Base-by-base conservation (phyloP, 2,113 vertebrate genomes). In the Taurulus bubalis region DNA sequence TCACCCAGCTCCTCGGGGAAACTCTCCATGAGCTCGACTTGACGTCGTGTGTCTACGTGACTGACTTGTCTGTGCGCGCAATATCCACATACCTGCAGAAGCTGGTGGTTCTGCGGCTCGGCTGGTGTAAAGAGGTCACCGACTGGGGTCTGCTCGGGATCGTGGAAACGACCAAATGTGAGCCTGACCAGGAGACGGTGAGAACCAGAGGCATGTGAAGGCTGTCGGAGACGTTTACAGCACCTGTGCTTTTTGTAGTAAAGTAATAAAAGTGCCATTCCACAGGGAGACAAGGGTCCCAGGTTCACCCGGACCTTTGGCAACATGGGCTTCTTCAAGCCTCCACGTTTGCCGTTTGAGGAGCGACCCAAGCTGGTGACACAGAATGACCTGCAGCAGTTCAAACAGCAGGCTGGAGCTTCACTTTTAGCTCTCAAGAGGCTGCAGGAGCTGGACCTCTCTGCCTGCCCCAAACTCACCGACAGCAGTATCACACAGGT, bases 101-200 rank as follows among this genome's bases (percentile, higher is more conserved):
- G 42, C 93, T 97, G 87, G 91, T 86, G 1, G 91, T 96, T 18
- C 92, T 97, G 75, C 91, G 93, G 22, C 92, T 97, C 3, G 95
- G 94, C 56, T 95, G 94, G 94, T 97, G 96, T 79, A 96, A 95
- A 65, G 92, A 96, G 75, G 92, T 97, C 70, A 91, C 86, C 0
- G 96, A 97, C 80, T 95, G 95, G 95, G 96, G 96, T 4, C 91
- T 97, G 79, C 91, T 96, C 70, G 96, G 96, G 1, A 89, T 95
- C 65, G 84, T 81, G 86, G 87, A 95, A 51, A 82, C 65, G 3
- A 68, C 85, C 66, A 77, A 85, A 20, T 72, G 81, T 18, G 83
- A 93, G 1, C 71, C 71, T 0, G 73, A 79, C 12, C 64, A 79
- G 15, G 83, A 93, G 47, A 82, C 8, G 91, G 94, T 95, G 79